A percentile compares a stretch with the other conserved stretches of the same genome.
Evolutionary conservation across 2,113 vertebrate genomes (phyloP).

Genomic region (Ptychochromis oligacanthus): DNA sequence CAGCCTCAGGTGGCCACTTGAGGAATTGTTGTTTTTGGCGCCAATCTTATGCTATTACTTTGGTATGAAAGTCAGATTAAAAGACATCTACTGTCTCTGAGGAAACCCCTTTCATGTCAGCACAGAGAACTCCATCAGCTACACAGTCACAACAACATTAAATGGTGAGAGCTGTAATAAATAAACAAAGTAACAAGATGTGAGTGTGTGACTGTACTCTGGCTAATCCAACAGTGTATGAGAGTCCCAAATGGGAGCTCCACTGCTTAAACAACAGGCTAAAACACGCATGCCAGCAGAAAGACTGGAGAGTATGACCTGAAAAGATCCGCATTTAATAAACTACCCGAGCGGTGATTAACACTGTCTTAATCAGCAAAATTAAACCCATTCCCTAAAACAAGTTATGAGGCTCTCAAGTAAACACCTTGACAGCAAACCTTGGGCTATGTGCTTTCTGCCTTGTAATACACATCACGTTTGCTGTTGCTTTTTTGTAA

Average conservation of each 20-base stretch:
- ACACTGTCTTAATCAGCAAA: neutral
- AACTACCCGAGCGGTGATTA: neutral
- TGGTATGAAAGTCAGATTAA: neutral
- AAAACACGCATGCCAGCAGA: neutral
- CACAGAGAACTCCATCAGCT: neutral
- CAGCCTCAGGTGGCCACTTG: neutral
- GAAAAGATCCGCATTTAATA: neutral
- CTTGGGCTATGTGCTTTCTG: neutral
- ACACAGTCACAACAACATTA: neutral
- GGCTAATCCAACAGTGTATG: neutral
- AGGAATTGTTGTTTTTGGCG: neutral
- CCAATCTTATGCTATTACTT: slow-evolving; percentile 8
- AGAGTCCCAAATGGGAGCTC: neutral
- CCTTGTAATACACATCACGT: neutral
- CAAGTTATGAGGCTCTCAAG: neutral
- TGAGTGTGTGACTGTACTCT: neutral
- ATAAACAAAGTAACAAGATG: neutral
- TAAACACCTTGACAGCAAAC: neutral
- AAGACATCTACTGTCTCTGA: neutral
- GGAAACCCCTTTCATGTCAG: neutral
- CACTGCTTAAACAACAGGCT: neutral
- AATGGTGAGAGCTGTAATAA: neutral
- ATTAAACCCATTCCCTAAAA: neutral
- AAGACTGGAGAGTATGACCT: neutral
- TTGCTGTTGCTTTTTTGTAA: neutral